These are phyloP conservation scores for Aspidiotus rigidus DNA, from an alignment of 2,888 invertebrate genomes.

Conservation along the genomic window DNA sequence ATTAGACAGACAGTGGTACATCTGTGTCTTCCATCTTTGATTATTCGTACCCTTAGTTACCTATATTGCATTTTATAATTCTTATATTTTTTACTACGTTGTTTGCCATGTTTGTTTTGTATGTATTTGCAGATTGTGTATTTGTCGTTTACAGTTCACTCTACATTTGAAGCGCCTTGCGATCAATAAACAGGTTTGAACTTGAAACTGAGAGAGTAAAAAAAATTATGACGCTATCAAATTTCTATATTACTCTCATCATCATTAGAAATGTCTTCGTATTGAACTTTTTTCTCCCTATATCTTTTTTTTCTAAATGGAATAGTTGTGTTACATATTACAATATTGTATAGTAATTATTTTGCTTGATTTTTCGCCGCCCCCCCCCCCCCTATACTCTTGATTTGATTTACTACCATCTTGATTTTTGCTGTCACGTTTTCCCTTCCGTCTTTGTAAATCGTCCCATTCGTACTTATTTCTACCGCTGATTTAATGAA, in stretches of 20 bases:
- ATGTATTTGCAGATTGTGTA: slow-evolving; percentile 34
- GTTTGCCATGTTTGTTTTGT: slow-evolving; percentile 35
- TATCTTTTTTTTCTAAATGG: too few relatives aligned
- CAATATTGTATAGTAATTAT: too few relatives aligned
- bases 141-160: slow-evolving; percentile 33
- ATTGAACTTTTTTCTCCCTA: too few relatives aligned
- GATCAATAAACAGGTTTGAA: slow-evolving; percentile 27
- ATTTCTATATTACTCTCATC: background rate
- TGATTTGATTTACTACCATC: too few relatives aligned
- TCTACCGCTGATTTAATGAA: slow-evolving; percentile 9
- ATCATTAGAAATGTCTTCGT: too few relatives aligned
- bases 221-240: slow-evolving; percentile 19
- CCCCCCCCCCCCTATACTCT: too few relatives aligned
- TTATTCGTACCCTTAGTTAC: background rate
- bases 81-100: slow-evolving; percentile 26
- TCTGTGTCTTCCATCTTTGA: background rate
- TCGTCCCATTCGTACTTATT: slow-evolving; percentile 22
- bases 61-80: background rate
- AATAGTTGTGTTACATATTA: too few relatives aligned
- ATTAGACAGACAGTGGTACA: background rate
- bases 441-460: slow-evolving; percentile 11
- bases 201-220: too few relatives aligned
- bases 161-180: slow-evolving; percentile 28
- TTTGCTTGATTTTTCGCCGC: too few relatives aligned
- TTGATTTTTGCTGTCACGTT: slow-evolving; percentile 19